Evolutionary conservation across 2,888 invertebrate genomes (phyloP), one percentile per base, ranked within the genome.

Genomic region (Agrochola lota): DNA sequence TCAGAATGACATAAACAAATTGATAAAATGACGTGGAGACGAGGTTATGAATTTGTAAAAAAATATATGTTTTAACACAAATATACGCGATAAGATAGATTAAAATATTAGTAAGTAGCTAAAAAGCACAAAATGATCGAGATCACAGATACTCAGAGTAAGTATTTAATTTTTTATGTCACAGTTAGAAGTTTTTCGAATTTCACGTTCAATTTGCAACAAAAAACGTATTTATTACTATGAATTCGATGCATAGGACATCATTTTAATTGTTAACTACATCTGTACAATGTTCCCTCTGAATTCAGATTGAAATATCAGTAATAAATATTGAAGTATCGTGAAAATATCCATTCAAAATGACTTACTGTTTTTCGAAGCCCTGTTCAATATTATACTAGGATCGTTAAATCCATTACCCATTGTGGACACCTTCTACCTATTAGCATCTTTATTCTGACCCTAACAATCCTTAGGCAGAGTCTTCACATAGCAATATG

Each of bases 101-200:
- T 72, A 70, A 67, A 80, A 71, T 81, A 86, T 62, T 68, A 52
- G 12, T 78, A 72, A 80, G 71, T 78, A 77, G 55, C 59, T 70
- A 74, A 69, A 88, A 83, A 89, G 88, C 83, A 80, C 90, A 97
- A 94, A 91, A 98, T 98, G 98, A 98, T 98, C 93, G 98, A 98
- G 94, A 98, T 98, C 91, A 97, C 98, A 85, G 98, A 98, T 91
- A 97, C 98, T 49, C 98, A 98, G 96, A 98, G 98, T 98, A 96
- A 97, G 98, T 97, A 90, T 76, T 88, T 70, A 15, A 60, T 55
- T 35, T 76, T 82, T 66, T 83, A 80, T 73, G 77, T 84, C 74
- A 76, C 52, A 57, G 26, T 67, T 69, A 1, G 9, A 17, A 62
- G 35, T 35, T 64, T 40, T 43, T 23, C 3, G 57, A 63, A 7